These are phyloP conservation scores for Boleophthalmus pectinirostris DNA, from an alignment of 2,113 vertebrate species.

Conservation along the genomic window DNA sequence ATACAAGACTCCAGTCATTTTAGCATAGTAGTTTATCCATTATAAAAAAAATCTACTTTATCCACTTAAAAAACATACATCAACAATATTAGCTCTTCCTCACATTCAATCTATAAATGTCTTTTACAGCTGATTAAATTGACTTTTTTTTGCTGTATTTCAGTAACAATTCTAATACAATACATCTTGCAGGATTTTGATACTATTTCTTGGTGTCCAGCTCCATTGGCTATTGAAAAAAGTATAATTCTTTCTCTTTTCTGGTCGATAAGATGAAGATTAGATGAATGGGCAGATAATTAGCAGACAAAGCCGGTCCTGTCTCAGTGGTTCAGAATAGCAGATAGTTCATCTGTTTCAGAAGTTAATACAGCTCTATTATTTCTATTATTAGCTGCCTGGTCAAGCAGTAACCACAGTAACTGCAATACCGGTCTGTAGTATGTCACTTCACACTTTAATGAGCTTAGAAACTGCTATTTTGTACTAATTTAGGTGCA, in stretches of 20 bases:
- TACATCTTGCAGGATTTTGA: no score
- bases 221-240: not conserved
- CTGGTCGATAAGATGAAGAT: not conserved
- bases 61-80: not conserved
- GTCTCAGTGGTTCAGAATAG: not conserved
- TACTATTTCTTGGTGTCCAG: not conserved
- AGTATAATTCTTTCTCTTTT: not conserved
- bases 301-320: not conserved
- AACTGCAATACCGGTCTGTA: not conserved
- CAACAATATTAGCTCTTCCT: not conserved
- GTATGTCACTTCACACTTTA: constrained; percentile 1
- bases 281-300: not conserved
- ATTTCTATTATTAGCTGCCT: not conserved
- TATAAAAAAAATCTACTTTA: not conserved
- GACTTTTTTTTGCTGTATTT: no score
- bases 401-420: not conserved
- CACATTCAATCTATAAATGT: no score
- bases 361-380: constrained; percentile 2
- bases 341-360: not conserved
- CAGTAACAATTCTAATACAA: no score
- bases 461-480: not conserved
- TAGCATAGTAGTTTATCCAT: no score
- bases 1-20: no score
- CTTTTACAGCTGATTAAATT: no score
- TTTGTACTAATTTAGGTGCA: not conserved